phyloP scores from a whole-genome alignment of 2,888 invertebrate genomes.

The Thymelicus lineola region DNA sequence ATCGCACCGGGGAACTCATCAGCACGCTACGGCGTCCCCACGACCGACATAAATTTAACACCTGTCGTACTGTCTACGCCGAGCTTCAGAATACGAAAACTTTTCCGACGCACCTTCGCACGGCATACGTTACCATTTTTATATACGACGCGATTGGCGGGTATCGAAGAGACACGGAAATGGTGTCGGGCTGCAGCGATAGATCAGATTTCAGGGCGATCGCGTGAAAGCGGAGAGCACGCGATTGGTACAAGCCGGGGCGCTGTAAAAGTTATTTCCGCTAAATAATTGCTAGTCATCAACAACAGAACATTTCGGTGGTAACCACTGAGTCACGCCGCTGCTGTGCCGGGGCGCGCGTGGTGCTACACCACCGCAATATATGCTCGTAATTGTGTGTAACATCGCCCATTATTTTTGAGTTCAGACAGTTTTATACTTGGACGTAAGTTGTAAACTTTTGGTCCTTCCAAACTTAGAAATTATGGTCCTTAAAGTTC shows the following conservation, averaged over 20 bases:
- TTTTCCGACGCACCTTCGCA: conserved; percentile 5
- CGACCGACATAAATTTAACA: conserved; percentile 67
- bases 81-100: conserved; percentile 33
- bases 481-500: conserved; percentile 21
- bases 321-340: background rate
- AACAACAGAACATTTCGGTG: conserved; percentile 22
- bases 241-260: conserved; percentile 32
- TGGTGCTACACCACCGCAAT: conserved; percentile 13
- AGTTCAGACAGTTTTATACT: conserved; percentile 22
- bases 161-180: conserved; percentile 15
- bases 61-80: conserved; percentile 54
- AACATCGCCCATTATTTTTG: conserved; percentile 28
- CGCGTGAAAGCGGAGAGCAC: conserved; percentile 23
- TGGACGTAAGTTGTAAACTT: conserved; percentile 5
- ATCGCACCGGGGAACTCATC: conserved; percentile 57
- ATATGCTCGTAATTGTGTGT: conserved; percentile 25
- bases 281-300: conserved; percentile 43
- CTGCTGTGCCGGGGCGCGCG: conserved; percentile 18
- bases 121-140: conserved; percentile 19
- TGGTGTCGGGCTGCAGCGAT: conserved; percentile 27
- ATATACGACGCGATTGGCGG: background rate
- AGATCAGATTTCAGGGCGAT: conserved; percentile 26
- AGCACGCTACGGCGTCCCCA: conserved; percentile 53
- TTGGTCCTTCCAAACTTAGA: conserved; percentile 8
- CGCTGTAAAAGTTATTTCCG: conserved; percentile 42